Percentiles rank a stretch among this genome's conserved stretches.
Evolutionary conservation across 2,797 vertebrate species (phyloP).

Genomic region (Pogonophryne albipinna): DNA sequence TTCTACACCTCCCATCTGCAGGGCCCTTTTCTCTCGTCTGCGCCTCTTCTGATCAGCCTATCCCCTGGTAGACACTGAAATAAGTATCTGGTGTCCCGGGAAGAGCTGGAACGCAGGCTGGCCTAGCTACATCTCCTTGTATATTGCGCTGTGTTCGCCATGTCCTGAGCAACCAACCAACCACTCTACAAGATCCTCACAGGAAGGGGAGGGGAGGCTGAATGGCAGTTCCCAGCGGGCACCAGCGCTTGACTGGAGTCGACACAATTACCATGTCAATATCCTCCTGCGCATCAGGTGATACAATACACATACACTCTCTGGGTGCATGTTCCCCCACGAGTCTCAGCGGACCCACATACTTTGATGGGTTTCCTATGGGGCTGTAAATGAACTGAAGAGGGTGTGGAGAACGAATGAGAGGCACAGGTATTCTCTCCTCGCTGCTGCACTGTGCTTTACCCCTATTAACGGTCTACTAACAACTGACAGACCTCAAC

Average conservation of each 20-base stretch:
- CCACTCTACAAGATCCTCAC: conserved; percentile 91
- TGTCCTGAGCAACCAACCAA: conserved; percentile 97
- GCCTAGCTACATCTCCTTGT: conserved; percentile 88
- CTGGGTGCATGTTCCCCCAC: conserved; percentile 87
- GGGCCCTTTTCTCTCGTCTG: conserved; percentile 64
- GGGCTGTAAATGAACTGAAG: conserved; percentile 67
- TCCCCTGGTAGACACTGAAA: conserved; percentile 91
- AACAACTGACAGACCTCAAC: conserved; percentile 48
- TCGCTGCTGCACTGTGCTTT: conserved; percentile 53
- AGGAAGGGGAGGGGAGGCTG: conserved; percentile 65
- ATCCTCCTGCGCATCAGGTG: conserved; percentile 88
- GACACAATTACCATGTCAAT: conserved; percentile 97
- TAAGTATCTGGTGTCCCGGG: conserved; percentile 90
- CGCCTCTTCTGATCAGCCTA: conserved; percentile 77
- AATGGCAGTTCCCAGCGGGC: conserved; percentile 88
- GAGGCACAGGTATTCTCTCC: conserved; percentile 53
- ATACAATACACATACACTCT: conserved; percentile 89
- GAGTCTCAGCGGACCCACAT: conserved; percentile 86
- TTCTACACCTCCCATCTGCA: conserved; percentile 59
- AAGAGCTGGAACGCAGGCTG: conserved; percentile 75
- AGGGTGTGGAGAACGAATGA: conserved; percentile 56
- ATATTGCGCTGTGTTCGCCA: conserved; percentile 91
- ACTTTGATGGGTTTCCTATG: conserved; percentile 82
- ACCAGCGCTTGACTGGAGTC: conserved; percentile 92
- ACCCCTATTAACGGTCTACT: conserved; percentile 49